These are phyloP conservation scores for Harpegnathos saltator DNA, from an alignment of 1,140 invertebrate species.

Conservation along the genomic window DNA sequence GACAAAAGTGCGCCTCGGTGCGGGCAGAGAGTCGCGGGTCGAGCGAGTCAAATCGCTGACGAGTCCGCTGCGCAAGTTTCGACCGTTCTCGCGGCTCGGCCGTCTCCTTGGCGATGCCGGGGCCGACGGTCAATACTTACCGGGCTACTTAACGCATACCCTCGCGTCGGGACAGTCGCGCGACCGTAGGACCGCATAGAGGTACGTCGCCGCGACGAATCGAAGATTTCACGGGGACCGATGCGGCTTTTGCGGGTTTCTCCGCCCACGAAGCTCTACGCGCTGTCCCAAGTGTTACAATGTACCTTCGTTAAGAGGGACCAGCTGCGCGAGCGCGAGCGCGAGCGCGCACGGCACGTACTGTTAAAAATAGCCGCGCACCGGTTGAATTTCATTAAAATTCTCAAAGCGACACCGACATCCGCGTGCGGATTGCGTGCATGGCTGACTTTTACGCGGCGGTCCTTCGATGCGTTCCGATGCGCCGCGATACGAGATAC, in stretches of 20 bases:
- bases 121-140: slow-evolving; percentile 70
- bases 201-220: slow-evolving; percentile 83
- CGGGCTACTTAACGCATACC: slow-evolving; percentile 75
- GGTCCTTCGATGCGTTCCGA: background rate
- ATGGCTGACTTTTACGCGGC: slow-evolving; percentile 1
- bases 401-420: background rate
- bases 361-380: slow-evolving; percentile 66
- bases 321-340: slow-evolving; percentile 81
- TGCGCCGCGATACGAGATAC: too few species aligned
- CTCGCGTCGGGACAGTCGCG: slow-evolving; percentile 73
- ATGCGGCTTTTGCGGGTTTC: slow-evolving; percentile 83
- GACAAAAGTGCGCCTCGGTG: slow-evolving; percentile 62
- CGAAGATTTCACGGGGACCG: slow-evolving; percentile 84
- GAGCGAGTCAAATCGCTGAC: slow-evolving; percentile 74
- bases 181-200: slow-evolving; percentile 77
- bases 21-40: slow-evolving; percentile 65
- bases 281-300: slow-evolving; percentile 81
- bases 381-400: slow-evolving; percentile 67
- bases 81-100: slow-evolving; percentile 23
- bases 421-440: background rate
- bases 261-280: slow-evolving; percentile 82
- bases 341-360: too few species aligned
- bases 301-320: slow-evolving; percentile 83
- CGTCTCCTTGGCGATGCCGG: background rate
- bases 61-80: slow-evolving; percentile 65